Conservation (phyloP, 2,113 vertebrate genomes). For the Ammodytes dubius region DNA sequence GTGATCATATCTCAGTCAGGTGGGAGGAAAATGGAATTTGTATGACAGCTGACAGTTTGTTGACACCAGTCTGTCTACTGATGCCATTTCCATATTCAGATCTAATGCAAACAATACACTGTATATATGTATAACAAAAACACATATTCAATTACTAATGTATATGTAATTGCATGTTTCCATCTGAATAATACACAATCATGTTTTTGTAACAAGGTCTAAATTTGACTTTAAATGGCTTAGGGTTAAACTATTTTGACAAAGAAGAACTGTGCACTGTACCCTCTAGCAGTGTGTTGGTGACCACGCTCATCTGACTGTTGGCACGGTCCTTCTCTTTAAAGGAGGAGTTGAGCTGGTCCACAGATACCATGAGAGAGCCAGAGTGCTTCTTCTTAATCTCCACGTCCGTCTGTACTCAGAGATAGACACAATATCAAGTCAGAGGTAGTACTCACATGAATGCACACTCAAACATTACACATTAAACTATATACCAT, state of each 20-base stretch:
- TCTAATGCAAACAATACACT: not conserved
- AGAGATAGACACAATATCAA: constrained; percentile 56
- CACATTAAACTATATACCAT: constrained; percentile 3
- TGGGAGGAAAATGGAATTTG: not conserved
- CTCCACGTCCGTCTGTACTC: constrained; percentile 91
- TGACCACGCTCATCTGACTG: constrained; percentile 95
- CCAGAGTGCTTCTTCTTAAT: constrained; percentile 95
- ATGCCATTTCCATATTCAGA: not conserved
- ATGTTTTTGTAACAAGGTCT: not conserved
- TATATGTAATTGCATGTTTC: not conserved
- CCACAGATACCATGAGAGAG: constrained; percentile 97
- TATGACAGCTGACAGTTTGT: not conserved
- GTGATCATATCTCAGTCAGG: not conserved
- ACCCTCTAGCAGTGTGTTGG: constrained; percentile 97
- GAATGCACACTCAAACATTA: constrained; percentile 13
- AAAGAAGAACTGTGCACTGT: constrained; percentile 19
- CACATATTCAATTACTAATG: not conserved
- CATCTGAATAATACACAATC: not conserved
- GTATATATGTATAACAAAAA: not conserved
- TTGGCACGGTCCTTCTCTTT: constrained; percentile 95
- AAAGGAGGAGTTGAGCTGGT: constrained; percentile 94
- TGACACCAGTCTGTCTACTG: not conserved
- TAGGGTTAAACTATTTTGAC: too few relatives aligned
- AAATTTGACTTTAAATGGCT: not conserved
- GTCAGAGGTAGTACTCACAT: constrained; percentile 30